phyloP scores from a whole-genome alignment of 2,113 vertebrate genomes.

The Trichechus manatus region DNA sequence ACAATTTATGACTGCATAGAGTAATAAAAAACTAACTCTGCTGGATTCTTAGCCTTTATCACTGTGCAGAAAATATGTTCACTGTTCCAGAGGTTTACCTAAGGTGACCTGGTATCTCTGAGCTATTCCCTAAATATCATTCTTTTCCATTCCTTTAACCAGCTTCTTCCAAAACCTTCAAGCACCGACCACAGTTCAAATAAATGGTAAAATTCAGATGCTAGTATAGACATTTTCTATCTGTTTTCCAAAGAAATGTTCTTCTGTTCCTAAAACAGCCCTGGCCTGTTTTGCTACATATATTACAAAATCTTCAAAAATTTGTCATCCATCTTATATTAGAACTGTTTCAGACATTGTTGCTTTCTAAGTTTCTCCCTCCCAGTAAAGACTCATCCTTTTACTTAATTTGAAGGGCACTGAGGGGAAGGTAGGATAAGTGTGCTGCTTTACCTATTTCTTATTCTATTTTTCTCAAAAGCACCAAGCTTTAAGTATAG shows the following conservation, averaged over 20 bases:
- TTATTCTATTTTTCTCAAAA: constrained; percentile 51
- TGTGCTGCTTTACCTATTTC: neutral
- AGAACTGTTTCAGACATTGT: constrained; percentile 34
- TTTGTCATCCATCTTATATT: constrained; percentile 25
- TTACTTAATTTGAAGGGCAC: neutral
- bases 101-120: constrained; percentile 10
- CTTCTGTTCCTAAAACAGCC: constrained; percentile 59
- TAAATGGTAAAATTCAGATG: constrained; percentile 27
- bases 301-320: constrained; percentile 58
- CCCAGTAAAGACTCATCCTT: neutral
- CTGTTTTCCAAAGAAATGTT: constrained; percentile 62
- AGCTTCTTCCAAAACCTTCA: constrained; percentile 40
- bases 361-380: constrained; percentile 65
- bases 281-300: constrained; percentile 44
- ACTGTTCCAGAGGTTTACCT: constrained; percentile 20
- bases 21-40: neutral
- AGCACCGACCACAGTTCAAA: constrained; percentile 36
- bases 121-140: constrained; percentile 44
- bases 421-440: neutral
- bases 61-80: constrained; percentile 10
- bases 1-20: constrained; percentile 8
- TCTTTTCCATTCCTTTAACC: constrained; percentile 54
- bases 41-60: neutral
- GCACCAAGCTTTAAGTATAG: neutral
- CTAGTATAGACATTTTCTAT: constrained; percentile 38